phyloP scores from a whole-genome alignment of 2,797 vertebrate species.

The Hypotaenidia philippensis region DNA sequence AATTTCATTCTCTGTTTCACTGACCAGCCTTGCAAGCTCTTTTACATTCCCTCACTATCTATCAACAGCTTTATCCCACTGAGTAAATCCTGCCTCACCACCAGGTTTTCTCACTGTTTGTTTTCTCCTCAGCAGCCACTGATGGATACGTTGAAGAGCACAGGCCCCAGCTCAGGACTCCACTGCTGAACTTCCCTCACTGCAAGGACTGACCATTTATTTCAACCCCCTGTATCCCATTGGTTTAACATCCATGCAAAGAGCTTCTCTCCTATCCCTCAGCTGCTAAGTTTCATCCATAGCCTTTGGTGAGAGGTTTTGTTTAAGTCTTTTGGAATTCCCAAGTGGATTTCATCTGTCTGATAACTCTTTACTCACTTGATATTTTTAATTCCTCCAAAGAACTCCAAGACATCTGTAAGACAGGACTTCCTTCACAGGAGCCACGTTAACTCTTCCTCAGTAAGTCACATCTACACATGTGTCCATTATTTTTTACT shows the following conservation, averaged over 20 bases:
- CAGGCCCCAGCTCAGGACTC: neutral
- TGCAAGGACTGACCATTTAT: neutral
- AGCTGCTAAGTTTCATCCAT: neutral
- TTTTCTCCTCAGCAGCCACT: neutral
- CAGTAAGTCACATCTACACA: neutral
- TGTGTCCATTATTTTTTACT: neutral
- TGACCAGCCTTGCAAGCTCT: neutral
- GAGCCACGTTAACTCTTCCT: neutral
- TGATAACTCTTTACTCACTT: neutral
- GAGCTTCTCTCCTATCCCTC: neutral
- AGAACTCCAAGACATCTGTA: neutral
- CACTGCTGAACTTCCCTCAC: neutral
- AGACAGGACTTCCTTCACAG: neutral
- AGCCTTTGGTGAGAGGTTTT: neutral
- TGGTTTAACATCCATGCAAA: neutral
- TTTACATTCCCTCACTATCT: neutral
- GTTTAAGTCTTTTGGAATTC: neutral
- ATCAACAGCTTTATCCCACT: neutral
- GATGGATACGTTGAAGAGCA: neutral
- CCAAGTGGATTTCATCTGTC: neutral
- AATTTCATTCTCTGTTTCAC: constrained; percentile 6
- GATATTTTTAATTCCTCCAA: neutral
- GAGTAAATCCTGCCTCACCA: neutral
- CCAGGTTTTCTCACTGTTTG: neutral
- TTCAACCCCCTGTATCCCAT: neutral